These are phyloP conservation scores for Murina feae DNA, from an alignment of 2,113 vertebrate genomes.

Conservation along the genomic window DNA sequence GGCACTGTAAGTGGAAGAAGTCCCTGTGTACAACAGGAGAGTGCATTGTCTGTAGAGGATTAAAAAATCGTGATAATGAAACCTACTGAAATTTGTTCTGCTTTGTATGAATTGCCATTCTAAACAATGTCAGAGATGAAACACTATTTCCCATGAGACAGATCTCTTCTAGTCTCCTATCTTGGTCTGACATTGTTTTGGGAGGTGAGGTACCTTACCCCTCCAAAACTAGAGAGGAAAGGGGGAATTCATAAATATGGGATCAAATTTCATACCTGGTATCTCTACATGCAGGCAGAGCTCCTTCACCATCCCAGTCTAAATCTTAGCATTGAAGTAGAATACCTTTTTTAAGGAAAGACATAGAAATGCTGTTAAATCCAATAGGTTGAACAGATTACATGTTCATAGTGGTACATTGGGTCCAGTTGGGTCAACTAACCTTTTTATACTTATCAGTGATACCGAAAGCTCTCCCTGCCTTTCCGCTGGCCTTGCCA, in stretches of 20 bases:
- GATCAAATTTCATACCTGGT: not conserved
- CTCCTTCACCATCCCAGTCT: not conserved
- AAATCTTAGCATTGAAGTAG: not conserved
- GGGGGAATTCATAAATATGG: too few relatives aligned
- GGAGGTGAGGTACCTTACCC: not conserved
- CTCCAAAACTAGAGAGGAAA: not conserved
- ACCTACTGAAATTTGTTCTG: not conserved
- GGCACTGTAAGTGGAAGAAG: not conserved
- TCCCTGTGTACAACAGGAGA: not conserved
- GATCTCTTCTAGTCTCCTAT: not conserved
- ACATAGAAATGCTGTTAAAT: not conserved
- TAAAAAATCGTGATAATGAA: not conserved
- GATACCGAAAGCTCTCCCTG: not conserved
- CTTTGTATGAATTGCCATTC: not conserved
- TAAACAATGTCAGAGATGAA: not conserved
- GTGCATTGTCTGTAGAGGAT: not conserved
- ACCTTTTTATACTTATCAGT: not conserved
- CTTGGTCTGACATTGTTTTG: not conserved
- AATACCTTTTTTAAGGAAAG: not conserved
- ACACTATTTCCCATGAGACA: not conserved
- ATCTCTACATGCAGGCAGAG: not conserved
- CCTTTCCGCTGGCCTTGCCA: not conserved
- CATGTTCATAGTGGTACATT: not conserved
- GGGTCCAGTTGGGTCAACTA: not conserved
- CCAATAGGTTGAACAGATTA: not conserved